A percentile compares a stretch with the other conserved stretches of the same genome.
Evolutionary conservation across 2,113 vertebrate genomes (phyloP).

Genomic region (Struthio camelus): DNA sequence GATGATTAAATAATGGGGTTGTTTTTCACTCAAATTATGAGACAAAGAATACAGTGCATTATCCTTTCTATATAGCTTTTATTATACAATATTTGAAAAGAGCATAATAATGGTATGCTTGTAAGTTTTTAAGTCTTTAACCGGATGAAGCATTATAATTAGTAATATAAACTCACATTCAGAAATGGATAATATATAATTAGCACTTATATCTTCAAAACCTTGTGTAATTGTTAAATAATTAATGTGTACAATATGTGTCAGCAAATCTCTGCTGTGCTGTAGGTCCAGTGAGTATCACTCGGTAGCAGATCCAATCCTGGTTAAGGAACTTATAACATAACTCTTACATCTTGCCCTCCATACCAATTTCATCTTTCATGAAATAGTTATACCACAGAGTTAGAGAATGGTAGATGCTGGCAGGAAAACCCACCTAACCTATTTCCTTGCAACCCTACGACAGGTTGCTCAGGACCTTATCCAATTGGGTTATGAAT

Average conservation of each 20-base stretch:
- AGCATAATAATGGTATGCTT: background rate
- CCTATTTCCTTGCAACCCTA: no score
- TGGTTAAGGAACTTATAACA: background rate
- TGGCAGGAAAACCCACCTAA: background rate
- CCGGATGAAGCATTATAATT: background rate
- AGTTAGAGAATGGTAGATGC: fast-evolving
- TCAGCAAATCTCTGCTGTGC: background rate
- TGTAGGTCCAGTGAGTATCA: background rate
- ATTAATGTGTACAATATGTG: background rate
- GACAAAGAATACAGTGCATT: background rate
- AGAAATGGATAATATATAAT: conserved; percentile 29
- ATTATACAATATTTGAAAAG: conserved; percentile 7
- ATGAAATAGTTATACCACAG: background rate
- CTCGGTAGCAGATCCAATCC: background rate
- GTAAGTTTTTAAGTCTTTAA: conserved; percentile 37
- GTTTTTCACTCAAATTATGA: conserved; percentile 61
- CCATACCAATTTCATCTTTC: background rate
- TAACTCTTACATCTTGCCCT: background rate
- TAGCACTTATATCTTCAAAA: conserved; percentile 3
- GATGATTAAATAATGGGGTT: conserved; percentile 62
- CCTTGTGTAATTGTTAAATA: background rate
- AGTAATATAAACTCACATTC: conserved; percentile 21
- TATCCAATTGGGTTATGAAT: background rate
- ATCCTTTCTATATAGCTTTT: conserved; percentile 41
- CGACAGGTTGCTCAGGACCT: background rate